Evolutionary conservation across 1,140 invertebrate genomes (phyloP).

Genomic region (Drosophila grimshawi): DNA sequence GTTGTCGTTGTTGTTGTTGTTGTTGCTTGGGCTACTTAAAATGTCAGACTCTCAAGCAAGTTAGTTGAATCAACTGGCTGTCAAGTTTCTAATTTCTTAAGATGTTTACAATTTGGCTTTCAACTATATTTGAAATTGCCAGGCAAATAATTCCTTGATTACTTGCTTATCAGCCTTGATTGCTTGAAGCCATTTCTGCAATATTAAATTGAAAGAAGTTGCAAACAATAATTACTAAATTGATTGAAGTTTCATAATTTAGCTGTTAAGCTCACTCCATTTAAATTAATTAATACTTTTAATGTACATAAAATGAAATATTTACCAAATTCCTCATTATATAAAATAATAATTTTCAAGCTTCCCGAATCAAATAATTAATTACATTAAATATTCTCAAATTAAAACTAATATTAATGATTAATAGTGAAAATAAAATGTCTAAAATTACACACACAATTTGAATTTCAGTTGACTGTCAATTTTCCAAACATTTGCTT

Average conservation of each 20-base stretch:
- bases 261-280: not conserved
- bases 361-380: too few relatives aligned
- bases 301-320: too few relatives aligned
- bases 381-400: too few relatives aligned
- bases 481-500: conserved; percentile 3
- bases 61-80: conserved; percentile 57
- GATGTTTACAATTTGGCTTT: not conserved
- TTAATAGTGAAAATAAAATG: too few relatives aligned
- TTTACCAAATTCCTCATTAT: too few relatives aligned
- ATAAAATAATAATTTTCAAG: too few relatives aligned
- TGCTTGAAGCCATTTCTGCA: not conserved
- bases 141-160: conserved; percentile 11
- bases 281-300: too few relatives aligned
- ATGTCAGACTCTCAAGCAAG: conserved; percentile 55
- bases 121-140: conserved; percentile 7
- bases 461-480: not conserved
- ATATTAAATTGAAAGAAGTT: not conserved
- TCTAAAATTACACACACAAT: not conserved
- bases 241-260: not conserved
- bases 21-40: conserved; percentile 38
- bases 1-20: conserved; percentile 40
- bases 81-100: conserved; percentile 12
- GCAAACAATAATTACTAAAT: not conserved
- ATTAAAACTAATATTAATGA: too few relatives aligned
- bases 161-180: not conserved